A percentile compares a stretch with the other conserved stretches of the same genome.
Conservation (phyloP, 2,888 invertebrate species). For the Luffia ferchaultella region DNA sequence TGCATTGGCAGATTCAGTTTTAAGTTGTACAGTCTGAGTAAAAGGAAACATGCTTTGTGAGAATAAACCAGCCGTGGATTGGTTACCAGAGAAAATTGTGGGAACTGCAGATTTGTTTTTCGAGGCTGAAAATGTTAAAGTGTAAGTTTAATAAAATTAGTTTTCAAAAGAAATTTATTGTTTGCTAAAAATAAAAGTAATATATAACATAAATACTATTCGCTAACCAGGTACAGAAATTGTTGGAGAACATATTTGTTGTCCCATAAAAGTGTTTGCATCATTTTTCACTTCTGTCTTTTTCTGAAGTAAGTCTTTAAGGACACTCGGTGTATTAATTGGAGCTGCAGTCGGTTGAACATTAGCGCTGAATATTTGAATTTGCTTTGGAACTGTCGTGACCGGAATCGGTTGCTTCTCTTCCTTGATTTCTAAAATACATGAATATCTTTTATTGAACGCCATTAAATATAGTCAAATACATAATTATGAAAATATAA, state of each 20-base stretch:
- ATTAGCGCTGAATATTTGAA: constrained; percentile 3
- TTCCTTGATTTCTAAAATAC: background rate
- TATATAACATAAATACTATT: background rate
- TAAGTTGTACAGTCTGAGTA: background rate
- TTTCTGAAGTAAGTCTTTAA: constrained; percentile 36
- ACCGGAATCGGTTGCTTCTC: background rate
- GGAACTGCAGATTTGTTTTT: background rate
- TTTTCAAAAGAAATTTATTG: background rate
- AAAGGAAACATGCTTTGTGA: background rate
- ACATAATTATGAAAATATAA: no score
- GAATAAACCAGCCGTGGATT: background rate
- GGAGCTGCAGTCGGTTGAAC: constrained; percentile 14
- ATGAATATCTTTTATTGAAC: no score
- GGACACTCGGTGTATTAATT: constrained; percentile 30
- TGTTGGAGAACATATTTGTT: constrained; percentile 47
- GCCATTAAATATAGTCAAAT: no score
- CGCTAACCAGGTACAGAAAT: constrained; percentile 16
- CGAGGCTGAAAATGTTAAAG: background rate
- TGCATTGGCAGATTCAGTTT: constrained; percentile 12
- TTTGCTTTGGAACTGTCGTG: constrained; percentile 3
- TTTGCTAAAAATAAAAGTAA: background rate
- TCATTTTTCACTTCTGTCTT: constrained; percentile 27
- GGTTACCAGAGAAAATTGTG: background rate
- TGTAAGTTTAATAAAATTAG: background rate
- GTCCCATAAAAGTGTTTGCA: constrained; percentile 44